These are phyloP conservation scores for Hyperoodon ampullatus DNA, from an alignment of 2,113 vertebrate species.

Conservation along the genomic window DNA sequence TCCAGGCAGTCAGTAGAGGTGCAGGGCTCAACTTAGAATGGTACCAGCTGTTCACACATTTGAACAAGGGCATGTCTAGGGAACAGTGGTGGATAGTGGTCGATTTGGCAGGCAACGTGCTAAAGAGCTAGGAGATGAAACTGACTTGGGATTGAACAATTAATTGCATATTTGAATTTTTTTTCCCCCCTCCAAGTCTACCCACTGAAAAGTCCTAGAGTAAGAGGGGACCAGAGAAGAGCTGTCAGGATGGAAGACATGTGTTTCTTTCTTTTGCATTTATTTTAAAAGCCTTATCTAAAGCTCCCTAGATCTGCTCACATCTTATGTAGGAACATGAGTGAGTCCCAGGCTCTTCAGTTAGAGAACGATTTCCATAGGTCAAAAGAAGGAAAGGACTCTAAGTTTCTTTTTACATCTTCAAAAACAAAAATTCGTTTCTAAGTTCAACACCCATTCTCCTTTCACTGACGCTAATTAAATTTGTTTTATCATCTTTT, in stretches of 20 bases:
- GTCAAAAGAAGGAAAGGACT: neutral
- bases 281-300: neutral
- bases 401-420: neutral
- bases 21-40: neutral
- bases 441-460: neutral
- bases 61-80: neutral
- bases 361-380: neutral
- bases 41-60: fast-evolving
- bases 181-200: neutral
- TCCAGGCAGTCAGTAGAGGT: neutral
- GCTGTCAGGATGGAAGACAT: neutral
- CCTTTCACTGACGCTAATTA: neutral
- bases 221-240: neutral
- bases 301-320: neutral
- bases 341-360: neutral
- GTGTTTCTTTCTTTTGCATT: neutral
- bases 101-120: neutral
- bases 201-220: neutral
- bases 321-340: neutral
- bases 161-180: neutral
- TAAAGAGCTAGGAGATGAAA: neutral
- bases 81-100: neutral
- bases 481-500: neutral
- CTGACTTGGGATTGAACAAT: neutral
- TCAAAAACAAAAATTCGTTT: conserved; percentile 2